Evolutionary conservation across 2,888 invertebrate genomes (phyloP).

Genomic region (Gandaritis pyraliata): DNA sequence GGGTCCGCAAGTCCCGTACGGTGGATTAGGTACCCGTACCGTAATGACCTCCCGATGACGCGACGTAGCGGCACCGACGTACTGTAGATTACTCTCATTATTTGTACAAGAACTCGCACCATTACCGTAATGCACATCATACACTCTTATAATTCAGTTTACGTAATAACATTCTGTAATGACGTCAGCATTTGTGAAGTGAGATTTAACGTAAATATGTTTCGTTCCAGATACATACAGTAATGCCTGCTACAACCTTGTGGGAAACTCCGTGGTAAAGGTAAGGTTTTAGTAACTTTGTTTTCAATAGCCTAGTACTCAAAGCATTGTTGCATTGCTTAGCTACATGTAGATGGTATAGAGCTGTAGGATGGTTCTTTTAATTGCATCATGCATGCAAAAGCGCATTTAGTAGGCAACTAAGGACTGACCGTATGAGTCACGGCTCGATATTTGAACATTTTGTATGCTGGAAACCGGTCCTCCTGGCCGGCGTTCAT

Average conservation of each 20-base stretch:
- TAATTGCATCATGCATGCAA: slow-evolving; percentile 34
- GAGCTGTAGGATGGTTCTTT: slow-evolving; percentile 21
- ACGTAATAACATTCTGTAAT: not conserved
- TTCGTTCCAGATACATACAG: slow-evolving; percentile 49
- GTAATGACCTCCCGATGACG: too few relatives aligned
- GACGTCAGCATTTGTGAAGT: slow-evolving; percentile 8
- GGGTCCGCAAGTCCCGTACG: too few relatives aligned
- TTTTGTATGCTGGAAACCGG: slow-evolving; percentile 51
- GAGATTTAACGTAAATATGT: slow-evolving; percentile 14
- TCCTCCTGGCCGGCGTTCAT: slow-evolving; percentile 51
- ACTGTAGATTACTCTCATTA: too few relatives aligned
- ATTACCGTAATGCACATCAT: not conserved
- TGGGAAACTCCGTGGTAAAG: slow-evolving; percentile 58
- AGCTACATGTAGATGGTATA: not conserved
- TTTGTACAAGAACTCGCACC: too few relatives aligned
- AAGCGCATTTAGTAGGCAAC: slow-evolving; percentile 29
- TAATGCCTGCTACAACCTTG: slow-evolving; percentile 47
- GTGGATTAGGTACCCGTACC: too few relatives aligned
- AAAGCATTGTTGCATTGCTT: slow-evolving; percentile 6
- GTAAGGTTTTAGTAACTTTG: slow-evolving; percentile 39
- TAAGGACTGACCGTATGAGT: slow-evolving; percentile 44
- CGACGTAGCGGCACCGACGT: too few relatives aligned
- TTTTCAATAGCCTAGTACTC: slow-evolving; percentile 4
- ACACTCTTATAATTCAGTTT: not conserved
- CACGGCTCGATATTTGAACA: slow-evolving; percentile 47